Base-by-base conservation (phyloP, 1,140 invertebrate species). In the Drosophila ficusphila region DNA sequence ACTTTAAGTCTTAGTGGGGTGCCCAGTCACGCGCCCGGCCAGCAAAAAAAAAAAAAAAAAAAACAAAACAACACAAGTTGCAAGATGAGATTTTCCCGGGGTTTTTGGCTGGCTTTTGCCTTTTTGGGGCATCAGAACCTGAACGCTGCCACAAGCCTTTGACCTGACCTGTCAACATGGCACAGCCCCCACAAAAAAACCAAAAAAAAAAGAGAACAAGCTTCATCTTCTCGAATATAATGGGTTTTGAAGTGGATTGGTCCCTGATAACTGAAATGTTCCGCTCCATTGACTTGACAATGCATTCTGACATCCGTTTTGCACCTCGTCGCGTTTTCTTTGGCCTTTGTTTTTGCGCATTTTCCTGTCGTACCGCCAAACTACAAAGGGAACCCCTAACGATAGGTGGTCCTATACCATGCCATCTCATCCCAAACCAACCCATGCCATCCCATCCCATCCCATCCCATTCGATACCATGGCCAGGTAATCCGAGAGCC, bases 101-200 rank as follows among this genome's bases (percentile, higher is more conserved):
- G 36, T 29, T 18, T 41, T 27, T n/a, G n/a, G 19, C 21, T 65
- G n/a, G 23, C 16, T 21, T 46, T 42, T 38, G 23, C 29, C 18
- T 46, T 65, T 69, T 38, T 27, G 18, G 27, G 39, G 46, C 57
- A 31, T 39, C 33, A 38, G 33, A 67, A 18, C 49, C 29, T n/a
- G 31, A 48, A 70, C n/a, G n/a, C 53, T 14, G 29, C 23, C 33
- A 44, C 64, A 19, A 60, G 34, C 69, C 68, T 46, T 53, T 74
- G 70, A 74, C 70, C 69, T 31, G 70, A 74, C 70, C 70, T 74
- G 57, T 73, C 68, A 73, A 62, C 69, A 62, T 73, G 33, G 57
- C 68, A 65, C 54, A 61, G 47, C 25, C 41, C 58, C 25, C 52
- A 47, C 39, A 56, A 33, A 44, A 62, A 58, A 56, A 18, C 21